Percentiles rank a stretch among this genome's conserved stretches.
Conservation (phyloP, 2,888 invertebrate genomes). For the Terebella lapidaria region DNA sequence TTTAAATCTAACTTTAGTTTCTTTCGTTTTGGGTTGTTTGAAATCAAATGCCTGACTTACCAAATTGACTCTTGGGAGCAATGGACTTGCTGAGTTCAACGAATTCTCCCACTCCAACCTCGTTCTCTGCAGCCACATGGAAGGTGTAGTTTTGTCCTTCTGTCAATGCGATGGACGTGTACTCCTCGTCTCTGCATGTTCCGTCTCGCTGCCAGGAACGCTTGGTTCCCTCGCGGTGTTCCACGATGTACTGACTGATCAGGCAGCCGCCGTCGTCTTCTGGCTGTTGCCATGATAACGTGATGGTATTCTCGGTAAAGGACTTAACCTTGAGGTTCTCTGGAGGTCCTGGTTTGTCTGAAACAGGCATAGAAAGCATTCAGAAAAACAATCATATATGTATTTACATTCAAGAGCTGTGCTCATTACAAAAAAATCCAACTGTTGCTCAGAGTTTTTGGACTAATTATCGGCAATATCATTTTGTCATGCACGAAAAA, state of each 20-base stretch:
- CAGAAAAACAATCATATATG: too few species aligned
- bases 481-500: too few species aligned
- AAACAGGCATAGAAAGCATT: not conserved
- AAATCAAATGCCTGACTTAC: too few species aligned
- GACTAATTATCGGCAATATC: too few species aligned
- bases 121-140: slow-evolving; percentile 24
- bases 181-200: slow-evolving; percentile 7
- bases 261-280: slow-evolving; percentile 24
- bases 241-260: slow-evolving; percentile 30
- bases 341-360: slow-evolving; percentile 31
- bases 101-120: slow-evolving; percentile 71
- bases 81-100: slow-evolving; percentile 41
- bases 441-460: too few species aligned
- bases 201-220: slow-evolving; percentile 2
- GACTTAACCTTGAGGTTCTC: slow-evolving; percentile 22
- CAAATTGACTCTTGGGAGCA: slow-evolving; percentile 25
- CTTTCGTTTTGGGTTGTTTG: too few species aligned
- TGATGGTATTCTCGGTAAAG: slow-evolving; percentile 18
- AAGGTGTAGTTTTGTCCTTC: slow-evolving; percentile 17
- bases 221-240: slow-evolving; percentile 20
- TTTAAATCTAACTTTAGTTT: too few species aligned
- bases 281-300: slow-evolving; percentile 61
- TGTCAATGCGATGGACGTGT: slow-evolving; percentile 4
- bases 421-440: too few species aligned
- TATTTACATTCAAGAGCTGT: too few species aligned